Evolutionary conservation across 2,797 vertebrate genomes (phyloP), one percentile per base, ranked within the genome.

Genomic region (Pseudotriccus pelzelni): DNA sequence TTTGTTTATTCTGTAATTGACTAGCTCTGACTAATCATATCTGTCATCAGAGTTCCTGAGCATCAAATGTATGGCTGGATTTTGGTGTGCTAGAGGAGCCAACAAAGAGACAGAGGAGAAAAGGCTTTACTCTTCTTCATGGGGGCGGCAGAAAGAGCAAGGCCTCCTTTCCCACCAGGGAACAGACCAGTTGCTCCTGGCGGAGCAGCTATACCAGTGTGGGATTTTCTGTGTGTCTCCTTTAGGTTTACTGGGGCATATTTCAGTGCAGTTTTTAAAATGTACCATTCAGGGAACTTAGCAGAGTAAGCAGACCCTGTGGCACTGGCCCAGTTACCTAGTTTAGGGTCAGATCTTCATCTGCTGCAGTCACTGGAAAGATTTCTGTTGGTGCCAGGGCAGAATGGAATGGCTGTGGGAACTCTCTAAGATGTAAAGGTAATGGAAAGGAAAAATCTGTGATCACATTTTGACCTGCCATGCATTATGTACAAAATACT

Each of bases 1-100:
- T 87, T 74, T 58, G 58, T 73, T 96, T 94, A 41, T 88, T 94
- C 91, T 76, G 46, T 50, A 78, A 68, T 50, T 92, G 84, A 34
- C 15, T 64, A 21, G 37, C 14, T 68, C 30, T 78, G 72, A 62
- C 49, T 66, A 66, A 80, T 77, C 25, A 0, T 30, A 16, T 17
- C 68, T 47, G 66, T 55, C 68, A 62, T 7, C 2, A 55, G 23
- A 17, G 43, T 22, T 78, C 30, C 69, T 7, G 4, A 67, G 69
- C 0, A 0, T 39, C 34, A n/a, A 41, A 81, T 16, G 55, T 14
- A 62, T 59, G 6, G 1, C 47, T 84, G 73, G 41, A 32, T 64
- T 90, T 90, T 53, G 58, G 19, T 39, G 43, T 60, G 16, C 34
- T 70, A 30, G 25, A 92, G 44, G 58, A 83, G 64, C 55, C 28